Evolutionary conservation across 2,888 invertebrate genomes (phyloP).

Genomic region (Arrhopalites spinosus): DNA sequence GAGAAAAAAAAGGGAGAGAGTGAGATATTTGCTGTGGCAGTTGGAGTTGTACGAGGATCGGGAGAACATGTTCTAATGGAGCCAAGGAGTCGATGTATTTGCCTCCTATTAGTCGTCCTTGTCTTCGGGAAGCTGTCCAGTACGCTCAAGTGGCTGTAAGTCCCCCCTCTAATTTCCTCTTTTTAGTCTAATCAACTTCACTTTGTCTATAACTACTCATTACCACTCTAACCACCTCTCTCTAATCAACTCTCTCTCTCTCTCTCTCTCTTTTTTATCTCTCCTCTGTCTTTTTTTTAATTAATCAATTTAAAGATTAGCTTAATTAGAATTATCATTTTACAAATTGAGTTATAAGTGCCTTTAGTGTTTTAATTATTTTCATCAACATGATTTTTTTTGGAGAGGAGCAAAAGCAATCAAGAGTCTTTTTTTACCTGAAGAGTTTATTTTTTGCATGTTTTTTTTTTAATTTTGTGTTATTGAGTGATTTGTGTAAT

Average conservation of each 20-base stretch:
- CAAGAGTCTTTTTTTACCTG: too few species aligned
- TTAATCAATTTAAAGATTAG: too few species aligned
- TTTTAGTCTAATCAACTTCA: too few species aligned
- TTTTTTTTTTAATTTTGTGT: too few species aligned
- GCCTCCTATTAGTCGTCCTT: conserved; percentile 26
- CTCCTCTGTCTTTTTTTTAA: too few species aligned
- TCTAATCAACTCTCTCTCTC: neutral
- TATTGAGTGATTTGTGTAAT: too few species aligned
- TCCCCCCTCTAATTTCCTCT: neutral
- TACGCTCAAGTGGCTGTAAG: conserved; percentile 38
- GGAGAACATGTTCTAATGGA: conserved; percentile 37
- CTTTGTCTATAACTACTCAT: neutral
- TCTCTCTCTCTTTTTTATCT: too few species aligned
- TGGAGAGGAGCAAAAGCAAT: neutral
- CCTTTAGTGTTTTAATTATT: too few species aligned
- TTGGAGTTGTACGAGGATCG: conserved; percentile 16
- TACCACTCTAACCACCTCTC: neutral
- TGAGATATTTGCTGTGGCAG: conserved; percentile 25
- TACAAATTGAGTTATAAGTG: too few species aligned
- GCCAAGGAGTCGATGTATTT: neutral
- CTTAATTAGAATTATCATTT: too few species aligned
- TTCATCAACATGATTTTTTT: neutral
- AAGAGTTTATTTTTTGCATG: too few species aligned
- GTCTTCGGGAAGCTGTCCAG: conserved; percentile 27
- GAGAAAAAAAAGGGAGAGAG: neutral